phyloP scores from a whole-genome alignment of 2,113 vertebrate species.

The Chaetorhynchus papuensis region DNA sequence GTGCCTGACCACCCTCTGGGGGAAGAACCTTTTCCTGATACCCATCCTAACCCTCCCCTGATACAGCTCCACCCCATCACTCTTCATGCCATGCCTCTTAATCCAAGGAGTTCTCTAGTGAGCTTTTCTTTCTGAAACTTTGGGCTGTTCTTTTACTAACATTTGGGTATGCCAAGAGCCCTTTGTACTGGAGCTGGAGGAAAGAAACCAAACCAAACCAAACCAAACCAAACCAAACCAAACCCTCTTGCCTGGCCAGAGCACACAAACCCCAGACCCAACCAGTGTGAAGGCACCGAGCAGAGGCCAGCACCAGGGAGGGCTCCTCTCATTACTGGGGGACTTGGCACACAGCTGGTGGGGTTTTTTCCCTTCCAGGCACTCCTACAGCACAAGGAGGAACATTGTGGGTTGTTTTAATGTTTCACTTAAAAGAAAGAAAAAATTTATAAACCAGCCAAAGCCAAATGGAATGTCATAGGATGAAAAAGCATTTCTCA shows the following conservation, averaged over 20 bases:
- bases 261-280: not conserved
- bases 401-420: not conserved
- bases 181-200: not conserved
- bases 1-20: not conserved
- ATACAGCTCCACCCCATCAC: not conserved
- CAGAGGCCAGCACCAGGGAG: not conserved
- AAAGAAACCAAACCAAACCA: not conserved
- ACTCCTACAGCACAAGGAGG: not conserved
- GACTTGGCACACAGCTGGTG: not conserved
- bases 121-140: not conserved
- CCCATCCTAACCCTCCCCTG: not conserved
- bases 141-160: not conserved
- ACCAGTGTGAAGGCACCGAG: not conserved
- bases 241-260: not conserved
- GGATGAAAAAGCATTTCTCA: not conserved
- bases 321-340: not conserved
- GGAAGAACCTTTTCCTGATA: not conserved
- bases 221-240: not conserved
- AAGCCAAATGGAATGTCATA: not conserved
- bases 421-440: not conserved
- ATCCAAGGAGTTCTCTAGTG: not conserved
- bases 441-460: not conserved
- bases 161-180: not conserved
- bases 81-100: not conserved
- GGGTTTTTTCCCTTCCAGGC: not conserved